Percentiles rank a stretch among this genome's conserved stretches.
phyloP scores from a whole-genome alignment of 2,888 invertebrate species.

The Xylota segnis region DNA sequence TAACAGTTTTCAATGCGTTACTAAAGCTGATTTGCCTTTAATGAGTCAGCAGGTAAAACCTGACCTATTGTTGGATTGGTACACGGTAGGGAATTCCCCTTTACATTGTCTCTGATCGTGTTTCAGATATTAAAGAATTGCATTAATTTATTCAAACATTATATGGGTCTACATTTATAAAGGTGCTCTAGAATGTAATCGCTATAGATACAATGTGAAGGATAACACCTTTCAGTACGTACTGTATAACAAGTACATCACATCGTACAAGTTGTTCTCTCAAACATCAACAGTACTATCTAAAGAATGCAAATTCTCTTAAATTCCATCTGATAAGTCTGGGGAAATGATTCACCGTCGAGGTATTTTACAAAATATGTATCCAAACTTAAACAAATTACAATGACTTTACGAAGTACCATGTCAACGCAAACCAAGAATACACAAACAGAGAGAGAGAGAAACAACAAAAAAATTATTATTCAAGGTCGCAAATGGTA shows the following conservation, averaged over 20 bases:
- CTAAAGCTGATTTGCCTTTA: too few relatives aligned
- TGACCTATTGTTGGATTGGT: too few relatives aligned
- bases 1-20: too few relatives aligned
- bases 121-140: too few relatives aligned
- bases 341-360: background rate
- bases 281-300: slow-evolving; percentile 2
- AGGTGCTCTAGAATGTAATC: background rate
- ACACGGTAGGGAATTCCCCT: too few relatives aligned
- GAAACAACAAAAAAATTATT: background rate
- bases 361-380: slow-evolving; percentile 1
- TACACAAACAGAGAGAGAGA: background rate
- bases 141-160: too few relatives aligned
- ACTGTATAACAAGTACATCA: background rate
- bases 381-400: slow-evolving; percentile 2
- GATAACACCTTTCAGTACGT: background rate
- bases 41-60: too few relatives aligned
- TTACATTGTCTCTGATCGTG: too few relatives aligned
- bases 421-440: background rate
- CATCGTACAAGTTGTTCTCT: background rate
- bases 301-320: background rate
- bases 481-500: slow-evolving; percentile 48
- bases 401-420: background rate
- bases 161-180: background rate
- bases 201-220: background rate
- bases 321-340: background rate